Evolutionary conservation across 2,113 vertebrate genomes (phyloP).

Genomic region (Microtus ochrogaster): DNA sequence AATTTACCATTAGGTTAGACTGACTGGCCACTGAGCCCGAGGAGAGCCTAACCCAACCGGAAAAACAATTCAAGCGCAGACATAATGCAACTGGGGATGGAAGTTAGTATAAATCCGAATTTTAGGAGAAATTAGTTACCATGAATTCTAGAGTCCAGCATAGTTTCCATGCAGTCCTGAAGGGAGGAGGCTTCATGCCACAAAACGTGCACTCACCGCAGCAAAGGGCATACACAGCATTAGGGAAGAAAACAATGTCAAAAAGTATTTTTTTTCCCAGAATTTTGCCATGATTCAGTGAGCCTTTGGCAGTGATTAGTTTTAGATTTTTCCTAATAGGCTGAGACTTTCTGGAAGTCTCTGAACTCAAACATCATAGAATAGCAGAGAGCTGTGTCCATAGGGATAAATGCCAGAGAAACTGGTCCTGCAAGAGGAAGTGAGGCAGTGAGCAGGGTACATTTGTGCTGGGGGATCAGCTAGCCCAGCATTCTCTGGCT

Average conservation of each 20-base stretch:
- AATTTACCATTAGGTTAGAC: background rate
- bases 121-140: slow-evolving; percentile 72
- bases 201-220: slow-evolving; percentile 97
- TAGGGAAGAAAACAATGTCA: slow-evolving; percentile 96
- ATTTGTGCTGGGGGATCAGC: too few relatives aligned
- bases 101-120: slow-evolving; percentile 83
- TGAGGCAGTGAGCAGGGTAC: background rate
- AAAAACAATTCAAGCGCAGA: slow-evolving; percentile 70
- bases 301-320: slow-evolving; percentile 94
- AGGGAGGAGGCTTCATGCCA: slow-evolving; percentile 96
- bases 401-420: slow-evolving; percentile 89
- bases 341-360: slow-evolving; percentile 85
- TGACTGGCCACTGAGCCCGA: background rate
- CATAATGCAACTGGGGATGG: slow-evolving; percentile 66
- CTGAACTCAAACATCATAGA: slow-evolving; percentile 97
- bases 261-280: slow-evolving; percentile 96
- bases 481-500: background rate
- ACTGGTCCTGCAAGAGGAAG: slow-evolving; percentile 88
- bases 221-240: slow-evolving; percentile 98
- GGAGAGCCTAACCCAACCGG: slow-evolving; percentile 81
- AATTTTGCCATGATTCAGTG: slow-evolving; percentile 97
- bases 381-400: slow-evolving; percentile 94
- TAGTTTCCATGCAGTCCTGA: slow-evolving; percentile 98
- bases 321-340: slow-evolving; percentile 92
- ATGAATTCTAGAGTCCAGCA: slow-evolving; percentile 96